Conservation (phyloP, 2,888 invertebrate genomes). For the Caradrina clavipalpis region DNA sequence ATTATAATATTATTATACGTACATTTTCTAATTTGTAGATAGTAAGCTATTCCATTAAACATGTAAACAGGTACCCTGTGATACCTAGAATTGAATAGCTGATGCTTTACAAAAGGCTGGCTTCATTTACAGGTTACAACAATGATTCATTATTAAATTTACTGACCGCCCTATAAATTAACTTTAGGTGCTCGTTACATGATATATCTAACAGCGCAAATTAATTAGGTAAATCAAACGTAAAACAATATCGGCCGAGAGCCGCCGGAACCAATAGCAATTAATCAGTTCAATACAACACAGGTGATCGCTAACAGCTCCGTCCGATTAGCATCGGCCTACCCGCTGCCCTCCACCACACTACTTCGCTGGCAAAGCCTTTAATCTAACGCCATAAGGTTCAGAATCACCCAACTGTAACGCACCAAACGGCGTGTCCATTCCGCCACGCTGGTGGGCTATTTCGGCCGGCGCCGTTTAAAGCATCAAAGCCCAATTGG, state of each 20-base stretch:
- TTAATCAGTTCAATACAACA: slow-evolving; percentile 86
- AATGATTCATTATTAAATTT: slow-evolving; percentile 29
- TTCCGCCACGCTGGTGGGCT: slow-evolving; percentile 74
- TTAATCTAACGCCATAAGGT: slow-evolving; percentile 58
- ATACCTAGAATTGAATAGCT: slow-evolving; percentile 10
- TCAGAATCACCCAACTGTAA: slow-evolving; percentile 47
- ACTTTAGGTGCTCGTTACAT: slow-evolving; percentile 22
- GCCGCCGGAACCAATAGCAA: slow-evolving; percentile 78
- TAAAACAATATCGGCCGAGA: slow-evolving; percentile 75
- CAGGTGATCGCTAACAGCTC: slow-evolving; percentile 87
- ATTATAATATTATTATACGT: too few species aligned
- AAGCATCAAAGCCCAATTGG: slow-evolving; percentile 88
- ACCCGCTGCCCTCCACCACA: slow-evolving; percentile 53
- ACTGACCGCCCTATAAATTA: slow-evolving; percentile 40
- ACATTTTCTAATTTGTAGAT: background rate
- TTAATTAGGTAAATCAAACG: slow-evolving; percentile 72
- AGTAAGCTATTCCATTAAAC: background rate
- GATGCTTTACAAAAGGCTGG: background rate
- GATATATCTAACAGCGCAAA: slow-evolving; percentile 57
- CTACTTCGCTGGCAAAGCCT: slow-evolving; percentile 12
- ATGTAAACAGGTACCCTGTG: too few species aligned
- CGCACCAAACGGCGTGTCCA: slow-evolving; percentile 49
- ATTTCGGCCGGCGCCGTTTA: slow-evolving; percentile 84
- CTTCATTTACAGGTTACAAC: slow-evolving; percentile 8
- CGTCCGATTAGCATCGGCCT: slow-evolving; percentile 82